These are phyloP conservation scores for Rhodophaea formosa DNA, from an alignment of 2,888 invertebrate genomes.

Conservation along the genomic window DNA sequence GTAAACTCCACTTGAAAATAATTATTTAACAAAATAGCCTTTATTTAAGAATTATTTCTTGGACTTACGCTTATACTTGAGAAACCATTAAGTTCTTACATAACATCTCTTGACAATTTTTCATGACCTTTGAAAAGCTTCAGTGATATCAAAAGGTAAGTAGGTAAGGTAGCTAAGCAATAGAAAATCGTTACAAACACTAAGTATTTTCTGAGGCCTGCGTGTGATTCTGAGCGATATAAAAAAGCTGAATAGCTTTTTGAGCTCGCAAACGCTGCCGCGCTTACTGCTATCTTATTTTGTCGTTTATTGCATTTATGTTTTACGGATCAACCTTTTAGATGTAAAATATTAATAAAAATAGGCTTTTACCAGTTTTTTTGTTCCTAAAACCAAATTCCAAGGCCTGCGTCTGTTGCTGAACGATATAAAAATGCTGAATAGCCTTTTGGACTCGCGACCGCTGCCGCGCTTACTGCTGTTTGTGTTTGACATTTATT, in stretches of 20 bases:
- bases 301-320: slow-evolving; percentile 74
- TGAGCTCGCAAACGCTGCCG: slow-evolving; percentile 62
- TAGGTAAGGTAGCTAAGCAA: too few relatives aligned
- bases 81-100: too few relatives aligned
- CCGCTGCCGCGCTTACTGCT: slow-evolving; percentile 67
- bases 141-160: too few relatives aligned
- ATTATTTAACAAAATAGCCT: too few relatives aligned
- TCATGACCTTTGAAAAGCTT: too few relatives aligned
- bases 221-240: slow-evolving; percentile 37
- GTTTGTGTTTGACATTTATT: slow-evolving; percentile 73
- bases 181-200: too few relatives aligned
- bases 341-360: slow-evolving; percentile 43
- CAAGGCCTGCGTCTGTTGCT: slow-evolving; percentile 17
- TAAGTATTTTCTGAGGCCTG: slow-evolving; percentile 36
- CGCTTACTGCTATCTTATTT: slow-evolving; percentile 65
- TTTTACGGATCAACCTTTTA: slow-evolving; percentile 63
- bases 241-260: slow-evolving; percentile 61
- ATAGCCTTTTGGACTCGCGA: slow-evolving; percentile 58
- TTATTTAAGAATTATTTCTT: too few relatives aligned
- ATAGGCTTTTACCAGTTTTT: neutral
- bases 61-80: too few relatives aligned
- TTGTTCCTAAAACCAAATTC: slow-evolving; percentile 27
- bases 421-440: slow-evolving; percentile 57
- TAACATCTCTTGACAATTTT: too few relatives aligned
- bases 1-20: too few relatives aligned